These are phyloP conservation scores for Caranx melampygus DNA, from an alignment of 2,113 vertebrate species.

Conservation along the genomic window DNA sequence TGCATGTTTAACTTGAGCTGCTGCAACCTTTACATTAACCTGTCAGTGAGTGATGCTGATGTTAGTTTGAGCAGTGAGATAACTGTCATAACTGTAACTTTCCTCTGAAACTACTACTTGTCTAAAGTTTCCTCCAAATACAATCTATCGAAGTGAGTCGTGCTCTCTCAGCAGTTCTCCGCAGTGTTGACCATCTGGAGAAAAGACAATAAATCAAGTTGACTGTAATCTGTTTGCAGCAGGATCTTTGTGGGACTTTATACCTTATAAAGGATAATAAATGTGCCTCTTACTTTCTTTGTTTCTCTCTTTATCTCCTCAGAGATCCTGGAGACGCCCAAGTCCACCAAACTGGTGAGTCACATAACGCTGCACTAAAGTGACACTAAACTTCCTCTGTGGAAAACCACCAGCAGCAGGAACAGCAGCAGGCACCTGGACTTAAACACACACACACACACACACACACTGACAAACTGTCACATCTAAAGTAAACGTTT, in stretches of 20 bases:
- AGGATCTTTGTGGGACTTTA: slow-evolving; percentile 29
- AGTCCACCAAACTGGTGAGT: slow-evolving; percentile 92
- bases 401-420: slow-evolving; percentile 13
- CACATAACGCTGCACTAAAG: neutral
- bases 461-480: neutral
- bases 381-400: neutral
- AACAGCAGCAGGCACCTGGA: neutral
- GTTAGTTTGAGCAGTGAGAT: no score
- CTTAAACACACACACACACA: neutral
- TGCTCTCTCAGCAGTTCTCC: neutral
- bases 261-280: neutral
- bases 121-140: no score
- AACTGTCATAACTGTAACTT: no score
- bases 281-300: slow-evolving; percentile 18
- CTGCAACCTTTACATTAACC: no score
- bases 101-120: no score
- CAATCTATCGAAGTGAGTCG: neutral
- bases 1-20: no score
- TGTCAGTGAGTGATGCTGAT: no score
- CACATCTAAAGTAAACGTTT: slow-evolving; percentile 15
- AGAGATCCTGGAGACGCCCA: slow-evolving; percentile 86
- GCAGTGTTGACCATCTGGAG: slow-evolving; percentile 16
- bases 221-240: slow-evolving; percentile 3
- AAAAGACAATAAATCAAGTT: slow-evolving; percentile 13
- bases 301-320: slow-evolving; percentile 29